These are phyloP conservation scores for Drosophila funebris DNA, from an alignment of 1,140 invertebrate genomes.

Conservation along the genomic window DNA sequence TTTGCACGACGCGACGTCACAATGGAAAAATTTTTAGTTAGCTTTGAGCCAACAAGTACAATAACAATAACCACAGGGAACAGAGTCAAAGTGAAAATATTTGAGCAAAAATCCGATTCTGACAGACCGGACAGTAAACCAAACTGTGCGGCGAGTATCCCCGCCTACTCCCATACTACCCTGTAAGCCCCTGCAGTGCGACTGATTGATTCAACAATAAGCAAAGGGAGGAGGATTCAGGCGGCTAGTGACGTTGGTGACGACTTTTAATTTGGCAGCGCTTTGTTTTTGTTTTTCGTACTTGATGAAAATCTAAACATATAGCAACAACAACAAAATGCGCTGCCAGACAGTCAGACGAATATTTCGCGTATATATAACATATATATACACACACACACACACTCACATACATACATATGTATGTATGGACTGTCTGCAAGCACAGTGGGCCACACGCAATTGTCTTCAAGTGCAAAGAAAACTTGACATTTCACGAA, in stretches of 20 bases:
- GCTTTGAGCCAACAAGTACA: conserved; percentile 20
- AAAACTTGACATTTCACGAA: conserved; percentile 70
- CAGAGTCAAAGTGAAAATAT: conserved; percentile 67
- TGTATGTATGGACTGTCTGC: conserved; percentile 25
- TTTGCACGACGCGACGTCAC: no score
- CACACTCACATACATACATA: neutral
- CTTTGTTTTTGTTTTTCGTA: conserved; percentile 54
- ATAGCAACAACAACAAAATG: conserved; percentile 63
- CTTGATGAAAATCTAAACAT: conserved; percentile 70
- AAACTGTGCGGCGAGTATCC: no score
- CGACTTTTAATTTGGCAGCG: conserved; percentile 54
- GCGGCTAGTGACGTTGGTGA: conserved; percentile 64
- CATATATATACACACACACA: conserved; percentile 14
- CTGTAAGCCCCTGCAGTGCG: neutral
- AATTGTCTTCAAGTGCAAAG: conserved; percentile 66
- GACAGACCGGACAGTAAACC: conserved; percentile 9
- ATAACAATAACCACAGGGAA: conserved; percentile 47
- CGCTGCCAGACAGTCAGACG: conserved; percentile 70
- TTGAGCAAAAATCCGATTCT: conserved; percentile 50
- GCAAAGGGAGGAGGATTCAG: neutral
- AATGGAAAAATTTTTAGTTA: conserved; percentile 41
- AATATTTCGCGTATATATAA: conserved; percentile 49
- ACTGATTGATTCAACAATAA: conserved; percentile 61
- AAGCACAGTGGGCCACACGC: conserved; percentile 68
- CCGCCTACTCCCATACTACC: no score